Base-by-base conservation (phyloP, 2,888 invertebrate species). In the Agonopterix alstromeriana region DNA sequence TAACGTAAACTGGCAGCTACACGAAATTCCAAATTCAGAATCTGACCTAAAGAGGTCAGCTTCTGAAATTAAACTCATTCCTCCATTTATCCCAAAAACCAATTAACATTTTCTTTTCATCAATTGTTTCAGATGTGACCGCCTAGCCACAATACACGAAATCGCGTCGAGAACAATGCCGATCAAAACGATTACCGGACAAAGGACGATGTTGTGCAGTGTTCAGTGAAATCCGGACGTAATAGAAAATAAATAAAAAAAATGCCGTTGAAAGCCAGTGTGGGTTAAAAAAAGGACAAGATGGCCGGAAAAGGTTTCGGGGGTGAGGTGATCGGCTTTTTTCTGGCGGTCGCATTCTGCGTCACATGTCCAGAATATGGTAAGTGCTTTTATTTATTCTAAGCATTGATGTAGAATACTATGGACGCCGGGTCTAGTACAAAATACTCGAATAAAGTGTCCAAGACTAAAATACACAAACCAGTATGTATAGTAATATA, bases 311-410 rank as follows among this genome's bases (percentile, higher is more conserved):
- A 79, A 75, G 74, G 79, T 61, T 75, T 78, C 55, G 79, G 77
- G 52, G 78, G 81, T 56, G 82, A 86, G 62, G 78, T 83, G 78
- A 75, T 85, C 72, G 84, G 87, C 59, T 73, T 85, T 71, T 75
- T 86, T 69, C 74, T 88, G 65, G 84, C 87, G 56, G 79, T 82
- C 68, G 79, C 78, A 57, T 77, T 88, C 65, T 87, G 86, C 73
- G 73, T 84, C 72, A 82, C 78, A 58, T 86, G 82, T 62, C 87
- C 87, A 50, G 81, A 82, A 74, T 86, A 86, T 79, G 87, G 87
- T 88, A 61, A 84, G 86, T 78, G 27, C 27, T 27, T 27, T 27
- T 27, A 27, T 27, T 27, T 27, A 27, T 27, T n/a, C n/a, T n/a
- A n/a, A n/a, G n/a, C n/a, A n/a, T n/a, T n/a, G n/a, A n/a, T n/a